A percentile compares a stretch with the other conserved stretches of the same genome.
Conservation (phyloP, 2,797 vertebrate genomes). For the Florisuga fusca region DNA sequence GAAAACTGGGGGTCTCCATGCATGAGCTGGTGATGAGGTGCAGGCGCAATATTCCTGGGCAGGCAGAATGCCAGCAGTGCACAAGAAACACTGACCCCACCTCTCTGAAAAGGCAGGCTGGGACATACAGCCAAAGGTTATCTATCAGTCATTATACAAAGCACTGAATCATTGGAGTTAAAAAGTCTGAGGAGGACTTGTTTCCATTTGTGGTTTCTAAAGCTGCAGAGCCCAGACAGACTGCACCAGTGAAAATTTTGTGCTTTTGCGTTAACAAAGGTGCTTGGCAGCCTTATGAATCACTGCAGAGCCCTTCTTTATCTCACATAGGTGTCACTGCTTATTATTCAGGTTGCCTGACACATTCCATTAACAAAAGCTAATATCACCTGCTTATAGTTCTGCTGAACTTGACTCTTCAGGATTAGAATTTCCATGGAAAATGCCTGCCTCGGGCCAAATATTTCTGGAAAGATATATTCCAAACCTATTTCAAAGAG, state of each 20-base stretch:
- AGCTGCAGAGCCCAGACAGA: not conserved
- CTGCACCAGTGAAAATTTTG: not conserved
- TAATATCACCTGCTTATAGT: constrained; percentile 19
- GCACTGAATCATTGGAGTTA: not conserved
- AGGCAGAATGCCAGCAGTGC: not conserved
- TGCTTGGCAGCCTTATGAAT: not conserved
- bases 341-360: constrained; percentile 18
- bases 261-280: not conserved
- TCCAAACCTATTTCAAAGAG: constrained; percentile 11
- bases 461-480: not conserved
- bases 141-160: not conserved
- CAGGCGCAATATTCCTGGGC: not conserved
- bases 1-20: not conserved
- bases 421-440: not conserved
- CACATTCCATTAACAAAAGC: not conserved
- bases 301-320: not conserved
- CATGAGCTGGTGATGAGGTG: not conserved
- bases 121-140: not conserved
- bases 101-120: not conserved
- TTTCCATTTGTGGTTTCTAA: not conserved
- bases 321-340: not conserved
- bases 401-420: constrained; percentile 1
- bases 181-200: not conserved
- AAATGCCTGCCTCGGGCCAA: not conserved
- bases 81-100: not conserved